These are phyloP conservation scores for Linepithema humile DNA, from an alignment of 1,140 invertebrate genomes.

Conservation along the genomic window DNA sequence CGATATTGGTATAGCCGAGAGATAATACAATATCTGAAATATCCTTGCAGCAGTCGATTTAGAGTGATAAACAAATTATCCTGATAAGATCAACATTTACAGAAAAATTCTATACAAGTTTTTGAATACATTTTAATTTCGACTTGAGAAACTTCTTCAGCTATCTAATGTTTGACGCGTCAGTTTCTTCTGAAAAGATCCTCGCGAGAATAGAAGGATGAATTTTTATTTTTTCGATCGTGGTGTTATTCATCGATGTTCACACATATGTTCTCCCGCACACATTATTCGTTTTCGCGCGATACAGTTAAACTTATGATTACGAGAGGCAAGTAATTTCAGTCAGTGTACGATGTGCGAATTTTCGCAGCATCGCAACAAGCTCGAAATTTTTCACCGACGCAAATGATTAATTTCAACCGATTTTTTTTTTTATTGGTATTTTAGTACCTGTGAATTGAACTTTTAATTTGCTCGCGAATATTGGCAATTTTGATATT, in stretches of 20 bases:
- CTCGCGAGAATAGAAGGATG: too few relatives aligned
- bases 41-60: not conserved
- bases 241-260: not conserved
- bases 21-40: conserved; percentile 30
- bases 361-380: conserved; percentile 28
- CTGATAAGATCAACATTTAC: not conserved
- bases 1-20: not conserved
- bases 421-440: conserved; percentile 30
- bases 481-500: conserved; percentile 45
- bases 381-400: conserved; percentile 40
- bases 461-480: conserved; percentile 53
- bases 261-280: not conserved
- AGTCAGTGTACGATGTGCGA: conserved; percentile 26
- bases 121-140: not conserved
- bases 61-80: conserved; percentile 9
- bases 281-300: not conserved
- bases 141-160: not conserved
- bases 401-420: conserved; percentile 42
- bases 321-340: conserved; percentile 10
- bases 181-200: not conserved
- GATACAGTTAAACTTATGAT: not conserved
- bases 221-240: not conserved
- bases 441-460: conserved; percentile 4
- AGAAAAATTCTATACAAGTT: not conserved
- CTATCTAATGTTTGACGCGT: not conserved